These are phyloP conservation scores for Brachionus calyciflorus DNA, from an alignment of 1,140 invertebrate species.

Conservation along the genomic window DNA sequence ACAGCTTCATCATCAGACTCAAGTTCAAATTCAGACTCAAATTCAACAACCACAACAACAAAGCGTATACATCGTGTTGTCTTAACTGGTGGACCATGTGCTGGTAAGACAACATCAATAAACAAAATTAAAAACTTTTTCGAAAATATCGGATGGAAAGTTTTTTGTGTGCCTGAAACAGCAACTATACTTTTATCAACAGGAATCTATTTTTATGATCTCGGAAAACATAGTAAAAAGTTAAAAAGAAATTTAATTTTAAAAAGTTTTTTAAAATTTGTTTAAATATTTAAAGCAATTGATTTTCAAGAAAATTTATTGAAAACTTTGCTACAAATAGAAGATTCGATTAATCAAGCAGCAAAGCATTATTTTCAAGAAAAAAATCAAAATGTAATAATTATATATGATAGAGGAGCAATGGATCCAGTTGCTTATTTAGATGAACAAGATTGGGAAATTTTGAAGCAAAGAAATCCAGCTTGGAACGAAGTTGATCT, in stretches of 20 bases:
- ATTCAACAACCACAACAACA: not conserved
- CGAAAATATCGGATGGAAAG: slow-evolving; percentile 98
- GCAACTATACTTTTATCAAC: slow-evolving; percentile 92
- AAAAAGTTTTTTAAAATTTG: no score
- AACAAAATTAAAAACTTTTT: slow-evolving; percentile 92
- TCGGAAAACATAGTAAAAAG: slow-evolving; percentile 27
- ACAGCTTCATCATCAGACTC: no score
- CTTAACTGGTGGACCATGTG: slow-evolving; percentile 74
- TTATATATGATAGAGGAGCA: slow-evolving; percentile 95
- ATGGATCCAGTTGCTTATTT: slow-evolving; percentile 97
- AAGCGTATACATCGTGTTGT: slow-evolving; percentile 25
- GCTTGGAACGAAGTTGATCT: slow-evolving; percentile 89
- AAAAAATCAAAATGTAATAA: slow-evolving; percentile 75
- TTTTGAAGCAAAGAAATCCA: slow-evolving; percentile 76
- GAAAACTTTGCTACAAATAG: slow-evolving; percentile 94
- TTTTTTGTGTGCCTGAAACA: slow-evolving; percentile 96
- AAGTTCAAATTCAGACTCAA: not conserved
- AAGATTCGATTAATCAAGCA: slow-evolving; percentile 86
- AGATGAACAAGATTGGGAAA: slow-evolving; percentile 83
- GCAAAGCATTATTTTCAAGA: slow-evolving; percentile 70
- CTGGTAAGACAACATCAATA: slow-evolving; percentile 98
- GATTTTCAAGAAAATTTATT: slow-evolving; percentile 93
- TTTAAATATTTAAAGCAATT: slow-evolving; percentile 8
- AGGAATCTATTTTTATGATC: slow-evolving; percentile 49
- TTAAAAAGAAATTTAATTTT: not conserved